A percentile compares a stretch with the other conserved stretches of the same genome.
phyloP scores from a whole-genome alignment of 2,888 invertebrate species.

The Metopia argyrocephala region DNA sequence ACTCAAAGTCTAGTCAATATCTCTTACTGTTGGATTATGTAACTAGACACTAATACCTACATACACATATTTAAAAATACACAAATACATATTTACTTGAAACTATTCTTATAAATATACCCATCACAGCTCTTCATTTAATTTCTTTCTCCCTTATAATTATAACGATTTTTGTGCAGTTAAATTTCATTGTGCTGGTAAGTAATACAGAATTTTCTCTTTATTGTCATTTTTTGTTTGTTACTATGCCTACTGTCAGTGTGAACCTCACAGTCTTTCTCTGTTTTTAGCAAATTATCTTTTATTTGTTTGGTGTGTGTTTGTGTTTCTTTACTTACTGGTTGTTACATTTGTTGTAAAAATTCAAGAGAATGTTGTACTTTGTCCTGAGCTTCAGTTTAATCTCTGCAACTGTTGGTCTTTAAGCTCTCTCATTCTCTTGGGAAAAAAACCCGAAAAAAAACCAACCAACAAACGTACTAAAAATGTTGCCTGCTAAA shows the following conservation, averaged over 20 bases:
- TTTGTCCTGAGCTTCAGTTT: conserved; percentile 52
- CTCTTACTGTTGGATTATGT: conserved; percentile 32
- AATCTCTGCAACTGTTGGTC: conserved; percentile 44
- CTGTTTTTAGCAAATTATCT: conserved; percentile 30
- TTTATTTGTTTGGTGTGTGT: conserved; percentile 9
- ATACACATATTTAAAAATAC: not conserved
- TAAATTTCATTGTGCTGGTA: not conserved
- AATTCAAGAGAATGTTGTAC: conserved; percentile 38
- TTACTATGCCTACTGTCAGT: not conserved
- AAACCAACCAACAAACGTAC: no score
- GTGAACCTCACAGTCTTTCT: not conserved
- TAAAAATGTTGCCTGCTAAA: no score
- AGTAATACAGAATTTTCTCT: not conserved
- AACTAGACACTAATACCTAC: not conserved
- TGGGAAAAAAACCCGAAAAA: not conserved
- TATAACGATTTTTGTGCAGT: not conserved
- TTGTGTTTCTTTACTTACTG: not conserved
- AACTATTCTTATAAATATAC: not conserved
- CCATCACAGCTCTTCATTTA: not conserved
- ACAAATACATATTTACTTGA: no score
- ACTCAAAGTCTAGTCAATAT: conserved; percentile 53
- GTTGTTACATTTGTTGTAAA: conserved; percentile 43
- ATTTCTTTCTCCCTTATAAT: not conserved
- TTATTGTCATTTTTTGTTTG: not conserved
- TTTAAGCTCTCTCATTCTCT: conserved; percentile 22